Conservation (phyloP, 2,888 invertebrate genomes). For the Bombyx huttoni region DNA sequence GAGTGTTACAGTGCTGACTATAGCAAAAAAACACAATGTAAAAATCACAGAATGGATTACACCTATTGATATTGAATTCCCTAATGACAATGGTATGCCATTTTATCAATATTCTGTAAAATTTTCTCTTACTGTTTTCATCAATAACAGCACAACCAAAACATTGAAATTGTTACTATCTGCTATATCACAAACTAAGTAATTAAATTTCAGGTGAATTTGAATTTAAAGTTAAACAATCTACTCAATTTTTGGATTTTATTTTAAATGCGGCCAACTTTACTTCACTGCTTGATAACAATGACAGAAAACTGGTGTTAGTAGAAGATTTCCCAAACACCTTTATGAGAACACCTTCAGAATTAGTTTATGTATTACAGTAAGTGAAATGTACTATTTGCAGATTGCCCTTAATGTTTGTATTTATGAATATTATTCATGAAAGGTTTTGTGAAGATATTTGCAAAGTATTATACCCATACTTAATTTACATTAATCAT, state of each 20-base stretch:
- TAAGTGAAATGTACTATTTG: conserved; percentile 40
- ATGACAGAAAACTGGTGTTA: conserved; percentile 73
- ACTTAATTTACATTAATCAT: too few relatives aligned
- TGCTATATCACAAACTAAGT: not conserved
- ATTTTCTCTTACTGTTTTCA: not conserved
- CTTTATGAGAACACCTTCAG: conserved; percentile 75
- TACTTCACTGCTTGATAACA: conserved; percentile 69
- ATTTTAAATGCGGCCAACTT: conserved; percentile 85
- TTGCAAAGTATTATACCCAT: too few relatives aligned
- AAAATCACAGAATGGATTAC: conserved; percentile 86
- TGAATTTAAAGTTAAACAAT: conserved; percentile 73
- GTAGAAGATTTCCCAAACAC: conserved; percentile 89
- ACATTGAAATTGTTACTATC: too few relatives aligned
- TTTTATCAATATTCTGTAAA: not conserved
- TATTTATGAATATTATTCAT: not conserved
- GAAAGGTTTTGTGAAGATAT: too few relatives aligned
- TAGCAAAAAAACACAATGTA: conserved; percentile 75
- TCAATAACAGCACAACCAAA: too few relatives aligned
- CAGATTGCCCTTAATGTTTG: not conserved
- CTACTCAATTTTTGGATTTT: conserved; percentile 81
- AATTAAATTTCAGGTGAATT: conserved; percentile 40
- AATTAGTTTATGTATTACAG: conserved; percentile 79
- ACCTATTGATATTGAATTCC: conserved; percentile 78
- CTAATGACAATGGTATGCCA: conserved; percentile 58
- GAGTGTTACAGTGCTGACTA: conserved; percentile 77